phyloP scores from a whole-genome alignment of 2,113 vertebrate species.

The Muntiacus muntjak region DNA sequence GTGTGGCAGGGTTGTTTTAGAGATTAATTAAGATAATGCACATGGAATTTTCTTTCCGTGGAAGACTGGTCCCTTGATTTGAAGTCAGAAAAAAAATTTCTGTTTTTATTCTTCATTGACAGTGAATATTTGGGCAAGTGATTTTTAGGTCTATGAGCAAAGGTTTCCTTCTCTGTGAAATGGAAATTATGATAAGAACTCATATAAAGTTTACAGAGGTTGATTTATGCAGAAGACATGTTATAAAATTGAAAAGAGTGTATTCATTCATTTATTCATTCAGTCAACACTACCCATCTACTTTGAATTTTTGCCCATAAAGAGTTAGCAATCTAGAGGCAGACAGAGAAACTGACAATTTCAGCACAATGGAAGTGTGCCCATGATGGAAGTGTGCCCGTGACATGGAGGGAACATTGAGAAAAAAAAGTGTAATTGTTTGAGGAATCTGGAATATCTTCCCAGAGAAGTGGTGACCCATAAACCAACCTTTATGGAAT shows the following conservation, averaged over 20 bases:
- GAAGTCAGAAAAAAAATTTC: not conserved
- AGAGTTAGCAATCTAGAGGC: not conserved
- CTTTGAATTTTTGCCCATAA: not conserved
- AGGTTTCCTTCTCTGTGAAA: not conserved
- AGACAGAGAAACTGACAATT: not conserved
- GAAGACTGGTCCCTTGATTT: not conserved
- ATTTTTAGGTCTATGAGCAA: not conserved
- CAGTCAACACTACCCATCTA: not conserved
- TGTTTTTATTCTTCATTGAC: not conserved
- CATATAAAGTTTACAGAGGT: not conserved
- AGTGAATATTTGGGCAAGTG: not conserved
- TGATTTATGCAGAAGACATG: not conserved
- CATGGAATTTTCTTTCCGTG: not conserved
- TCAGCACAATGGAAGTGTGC: not conserved
- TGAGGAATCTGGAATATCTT: not conserved
- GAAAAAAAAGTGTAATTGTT: not conserved
- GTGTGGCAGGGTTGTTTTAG: not conserved
- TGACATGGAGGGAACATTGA: not conserved
- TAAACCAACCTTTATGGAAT: not conserved
- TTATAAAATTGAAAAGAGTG: not conserved
- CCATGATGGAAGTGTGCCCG: not conserved
- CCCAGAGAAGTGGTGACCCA: not conserved
- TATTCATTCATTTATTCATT: not conserved
- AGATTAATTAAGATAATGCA: not conserved
- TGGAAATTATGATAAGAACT: not conserved